Conservation (phyloP, 2,797 vertebrate species). For the Acanthornis magna region DNA sequence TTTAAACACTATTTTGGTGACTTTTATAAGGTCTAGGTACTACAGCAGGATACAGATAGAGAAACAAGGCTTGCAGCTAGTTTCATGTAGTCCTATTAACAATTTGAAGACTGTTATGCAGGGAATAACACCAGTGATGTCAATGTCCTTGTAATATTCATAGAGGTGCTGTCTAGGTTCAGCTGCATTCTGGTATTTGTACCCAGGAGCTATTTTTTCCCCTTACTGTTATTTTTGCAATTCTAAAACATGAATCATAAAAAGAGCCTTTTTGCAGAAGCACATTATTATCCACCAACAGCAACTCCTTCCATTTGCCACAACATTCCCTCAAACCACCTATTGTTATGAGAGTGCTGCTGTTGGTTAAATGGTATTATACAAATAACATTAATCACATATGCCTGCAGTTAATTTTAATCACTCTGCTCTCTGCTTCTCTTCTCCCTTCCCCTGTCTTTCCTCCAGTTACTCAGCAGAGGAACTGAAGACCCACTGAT, state of each 20-base stretch:
- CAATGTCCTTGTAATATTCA: neutral
- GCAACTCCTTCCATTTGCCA: constrained; percentile 3
- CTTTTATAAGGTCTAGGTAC: neutral
- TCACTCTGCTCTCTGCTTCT: neutral
- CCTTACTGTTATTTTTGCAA: constrained; percentile 12
- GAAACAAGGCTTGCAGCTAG: neutral
- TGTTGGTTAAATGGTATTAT: constrained; percentile 44
- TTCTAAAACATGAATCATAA: neutral
- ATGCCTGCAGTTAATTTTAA: constrained; percentile 25
- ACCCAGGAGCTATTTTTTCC: neutral
- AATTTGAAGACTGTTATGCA: neutral
- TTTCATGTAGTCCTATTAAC: neutral
- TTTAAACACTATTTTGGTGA: neutral
- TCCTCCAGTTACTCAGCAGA: neutral
- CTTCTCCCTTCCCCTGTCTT: neutral
- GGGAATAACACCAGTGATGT: neutral
- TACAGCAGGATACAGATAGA: neutral
- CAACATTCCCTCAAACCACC: constrained; percentile 14
- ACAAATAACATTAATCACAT: constrained; percentile 47
- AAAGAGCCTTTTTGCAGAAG: neutral
- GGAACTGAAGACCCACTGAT: neutral
- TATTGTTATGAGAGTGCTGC: constrained; percentile 20
- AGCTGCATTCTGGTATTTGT: neutral
- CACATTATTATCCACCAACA: neutral
- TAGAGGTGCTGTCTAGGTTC: neutral